Evolutionary conservation across 2,888 invertebrate species (phyloP).

Genomic region (Eumacrocentrus americanus): DNA sequence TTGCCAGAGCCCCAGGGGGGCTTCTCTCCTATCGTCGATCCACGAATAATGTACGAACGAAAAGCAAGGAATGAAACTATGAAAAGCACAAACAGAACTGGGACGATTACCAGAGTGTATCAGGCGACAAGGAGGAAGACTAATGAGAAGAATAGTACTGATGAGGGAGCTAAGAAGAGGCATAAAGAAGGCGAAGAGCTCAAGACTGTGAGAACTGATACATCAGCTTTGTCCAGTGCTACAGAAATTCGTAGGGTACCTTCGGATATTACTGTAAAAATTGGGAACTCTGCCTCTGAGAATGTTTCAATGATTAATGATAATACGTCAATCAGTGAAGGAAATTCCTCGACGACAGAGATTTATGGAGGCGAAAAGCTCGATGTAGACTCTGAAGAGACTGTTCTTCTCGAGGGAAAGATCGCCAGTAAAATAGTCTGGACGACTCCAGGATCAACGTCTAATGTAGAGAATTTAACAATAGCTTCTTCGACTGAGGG

Average conservation of each 20-base stretch:
- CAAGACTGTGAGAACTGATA: slow-evolving; percentile 29
- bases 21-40: slow-evolving; percentile 72
- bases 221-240: slow-evolving; percentile 25
- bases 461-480: slow-evolving; percentile 32
- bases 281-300: slow-evolving; percentile 13
- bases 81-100: slow-evolving; percentile 29
- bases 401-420: slow-evolving; percentile 33
- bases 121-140: slow-evolving; percentile 26
- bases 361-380: slow-evolving; percentile 38
- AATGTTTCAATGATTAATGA: not conserved
- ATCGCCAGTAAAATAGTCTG: slow-evolving; percentile 45
- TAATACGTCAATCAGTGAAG: not conserved
- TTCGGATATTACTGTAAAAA: slow-evolving; percentile 25
- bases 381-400: slow-evolving; percentile 37
- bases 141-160: not conserved
- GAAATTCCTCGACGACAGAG: slow-evolving; percentile 22
- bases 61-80: slow-evolving; percentile 36
- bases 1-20: slow-evolving; percentile 75
- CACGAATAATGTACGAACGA: slow-evolving; percentile 38
- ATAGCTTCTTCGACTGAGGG: slow-evolving; percentile 26
- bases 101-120: slow-evolving; percentile 36
- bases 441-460: slow-evolving; percentile 44
- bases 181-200: slow-evolving; percentile 21
- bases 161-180: not conserved
- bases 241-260: slow-evolving; percentile 28